Evolutionary conservation across 2,797 vertebrate genomes (phyloP), one percentile per base, ranked within the genome.

Genomic region (Dallia pectoralis): DNA sequence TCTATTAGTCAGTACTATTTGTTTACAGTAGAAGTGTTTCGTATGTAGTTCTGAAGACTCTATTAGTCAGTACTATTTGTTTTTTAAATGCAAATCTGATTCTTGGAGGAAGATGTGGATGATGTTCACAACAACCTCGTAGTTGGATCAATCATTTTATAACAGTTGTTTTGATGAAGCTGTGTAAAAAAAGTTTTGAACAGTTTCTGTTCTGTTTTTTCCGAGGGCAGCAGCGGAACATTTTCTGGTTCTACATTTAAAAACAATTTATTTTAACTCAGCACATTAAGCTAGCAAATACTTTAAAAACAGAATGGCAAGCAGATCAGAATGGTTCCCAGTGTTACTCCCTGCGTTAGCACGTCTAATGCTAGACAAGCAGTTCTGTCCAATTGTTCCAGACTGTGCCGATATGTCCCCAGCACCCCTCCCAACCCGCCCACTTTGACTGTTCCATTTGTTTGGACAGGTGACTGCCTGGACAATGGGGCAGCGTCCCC

Each of bases 401-500:
- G 47, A 25, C 22, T 19, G 49, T 7, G 49, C 19, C 18, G 9
- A 29, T 27, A 27, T 36, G 3, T 61, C 29, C 48, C 67, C 29
- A 44, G 16, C 19, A 18, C 14, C 44, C 33, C 1, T 3, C 4
- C 22, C 32, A 30, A n/a, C 32, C 2, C 14, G 18, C 29, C 19
- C 33, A 51, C 16, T 22, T 27, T 33, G 9, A 33, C 29, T 56
- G 51, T 49, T 12, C 33, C 56, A 36, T 29, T 64, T 92, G 89
- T 90, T 86, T 89, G 91, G 84, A 86, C 93, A 97, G 96, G 95
- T 89, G 95, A 97, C 88, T 93, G 93, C 84, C 91, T 96, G 94
- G 95, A 96, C 85, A 95, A 95, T 89, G 94, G 94, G 87, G 88
- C 94, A 92, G 94, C 94, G 79, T 96, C 95, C 81, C 95, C 95